Evolutionary conservation across 1,140 invertebrate species (phyloP).

Genomic region (Palaemon carinicauda): DNA sequence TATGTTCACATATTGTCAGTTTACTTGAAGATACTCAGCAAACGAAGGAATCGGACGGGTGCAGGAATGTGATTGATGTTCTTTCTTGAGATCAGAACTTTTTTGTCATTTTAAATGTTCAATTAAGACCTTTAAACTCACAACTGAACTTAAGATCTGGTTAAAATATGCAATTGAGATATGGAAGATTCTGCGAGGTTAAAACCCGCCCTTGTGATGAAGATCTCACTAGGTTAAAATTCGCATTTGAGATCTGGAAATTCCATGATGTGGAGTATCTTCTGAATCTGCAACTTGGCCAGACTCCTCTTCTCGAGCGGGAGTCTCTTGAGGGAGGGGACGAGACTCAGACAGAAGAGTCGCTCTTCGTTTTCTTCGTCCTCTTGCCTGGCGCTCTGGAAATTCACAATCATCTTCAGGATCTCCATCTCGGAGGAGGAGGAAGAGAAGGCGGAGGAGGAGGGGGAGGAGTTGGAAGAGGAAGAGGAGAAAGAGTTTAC

Average conservation of each 20-base stretch:
- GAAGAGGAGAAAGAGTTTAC: neutral
- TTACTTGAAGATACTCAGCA: no score
- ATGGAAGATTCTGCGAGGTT: no score
- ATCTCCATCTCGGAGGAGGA: neutral
- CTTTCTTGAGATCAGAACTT: no score
- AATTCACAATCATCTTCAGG: neutral
- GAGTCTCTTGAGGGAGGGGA: constrained; percentile 6
- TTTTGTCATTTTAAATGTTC: no score
- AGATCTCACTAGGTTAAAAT: no score
- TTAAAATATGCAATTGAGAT: no score
- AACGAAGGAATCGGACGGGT: no score
- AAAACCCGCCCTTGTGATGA: no score
- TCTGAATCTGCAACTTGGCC: constrained; percentile 39
- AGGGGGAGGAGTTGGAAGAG: neutral
- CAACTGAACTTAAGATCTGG: no score
- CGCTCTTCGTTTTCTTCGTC: constrained; percentile 21
- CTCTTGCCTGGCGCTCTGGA: neutral
- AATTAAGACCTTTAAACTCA: no score
- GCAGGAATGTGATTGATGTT: no score
- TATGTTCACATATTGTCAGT: no score
- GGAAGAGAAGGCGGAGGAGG: neutral
- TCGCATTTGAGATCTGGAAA: neutral
- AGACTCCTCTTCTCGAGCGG: constrained; percentile 34
- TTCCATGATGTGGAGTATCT: neutral
- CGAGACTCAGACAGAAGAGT: constrained; percentile 26